phyloP scores from a whole-genome alignment of 2,888 invertebrate genomes.

The Ectemnius lituratus region DNA sequence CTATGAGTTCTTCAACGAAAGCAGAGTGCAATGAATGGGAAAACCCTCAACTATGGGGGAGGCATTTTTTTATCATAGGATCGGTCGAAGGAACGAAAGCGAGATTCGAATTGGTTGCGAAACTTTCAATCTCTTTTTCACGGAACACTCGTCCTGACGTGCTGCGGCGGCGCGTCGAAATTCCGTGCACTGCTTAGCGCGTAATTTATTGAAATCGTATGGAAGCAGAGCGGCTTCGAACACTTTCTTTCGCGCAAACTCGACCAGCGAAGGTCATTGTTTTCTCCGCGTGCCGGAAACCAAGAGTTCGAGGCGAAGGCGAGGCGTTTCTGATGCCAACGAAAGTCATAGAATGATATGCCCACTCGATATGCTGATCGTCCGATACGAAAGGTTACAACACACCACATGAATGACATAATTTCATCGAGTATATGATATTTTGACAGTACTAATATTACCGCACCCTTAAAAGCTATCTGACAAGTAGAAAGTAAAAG shows the following conservation, averaged over 20 bases:
- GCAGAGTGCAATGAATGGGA: background rate
- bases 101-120: slow-evolving; percentile 17
- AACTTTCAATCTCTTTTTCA: slow-evolving; percentile 42
- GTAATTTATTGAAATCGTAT: slow-evolving; percentile 65
- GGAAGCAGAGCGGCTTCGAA: slow-evolving; percentile 54
- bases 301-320: slow-evolving; percentile 3
- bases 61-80: background rate
- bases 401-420: no score
- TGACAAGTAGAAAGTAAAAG: no score
- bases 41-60: background rate
- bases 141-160: slow-evolving; percentile 19
- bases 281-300: slow-evolving; percentile 50
- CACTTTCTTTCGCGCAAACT: slow-evolving; percentile 56
- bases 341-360: no score
- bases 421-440: no score
- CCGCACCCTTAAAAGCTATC: no score
- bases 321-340: no score
- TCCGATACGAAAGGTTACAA: no score
- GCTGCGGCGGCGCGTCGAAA: slow-evolving; percentile 23
- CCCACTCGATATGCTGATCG: no score
- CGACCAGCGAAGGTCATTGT: slow-evolving; percentile 55
- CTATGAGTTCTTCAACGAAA: background rate
- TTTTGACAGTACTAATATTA: no score
- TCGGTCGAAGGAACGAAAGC: background rate
- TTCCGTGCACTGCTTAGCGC: slow-evolving; percentile 58